Evolutionary conservation across 2,888 invertebrate species (phyloP).

Genomic region (Drosophila diplacantha): DNA sequence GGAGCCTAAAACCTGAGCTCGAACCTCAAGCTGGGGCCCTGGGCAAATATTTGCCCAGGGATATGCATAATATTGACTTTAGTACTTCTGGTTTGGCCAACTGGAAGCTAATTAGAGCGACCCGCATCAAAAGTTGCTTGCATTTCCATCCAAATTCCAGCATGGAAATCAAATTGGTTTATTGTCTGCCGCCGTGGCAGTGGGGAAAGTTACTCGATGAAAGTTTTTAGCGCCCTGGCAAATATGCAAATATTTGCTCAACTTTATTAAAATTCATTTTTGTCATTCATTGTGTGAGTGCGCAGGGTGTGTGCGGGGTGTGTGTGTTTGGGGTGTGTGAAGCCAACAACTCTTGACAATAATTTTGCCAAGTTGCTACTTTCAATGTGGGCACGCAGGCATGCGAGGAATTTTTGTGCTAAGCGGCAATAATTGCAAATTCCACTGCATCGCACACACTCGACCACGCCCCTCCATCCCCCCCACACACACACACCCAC

Average conservation of each 20-base stretch:
- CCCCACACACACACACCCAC: conserved; percentile 14
- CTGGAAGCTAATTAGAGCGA: conserved; percentile 64
- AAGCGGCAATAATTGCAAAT: conserved; percentile 73
- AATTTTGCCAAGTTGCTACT: conserved; percentile 67
- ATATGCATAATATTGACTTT: conserved; percentile 60
- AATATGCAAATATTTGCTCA: conserved; percentile 70
- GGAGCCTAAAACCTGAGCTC: background rate
- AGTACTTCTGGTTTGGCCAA: conserved; percentile 40
- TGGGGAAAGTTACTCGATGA: conserved; percentile 62
- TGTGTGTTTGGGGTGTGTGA: conserved; percentile 28
- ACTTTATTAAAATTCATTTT: conserved; percentile 73
- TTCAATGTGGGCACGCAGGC: conserved; percentile 56
- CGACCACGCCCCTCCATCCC: conserved; percentile 21
- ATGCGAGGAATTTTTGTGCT: conserved; percentile 65
- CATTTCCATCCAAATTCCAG: conserved; percentile 51
- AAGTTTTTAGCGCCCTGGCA: conserved; percentile 64
- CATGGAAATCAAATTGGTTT: conserved; percentile 62
- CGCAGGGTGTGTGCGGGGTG: conserved; percentile 22
- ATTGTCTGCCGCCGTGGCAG: conserved; percentile 48
- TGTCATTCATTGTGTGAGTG: conserved; percentile 57
- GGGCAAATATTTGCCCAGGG: conserved; percentile 53
- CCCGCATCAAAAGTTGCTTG: conserved; percentile 65
- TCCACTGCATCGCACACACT: conserved; percentile 57
- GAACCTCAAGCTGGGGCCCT: conserved; percentile 15
- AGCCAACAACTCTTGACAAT: conserved; percentile 65